Base-by-base conservation (phyloP, 2,797 vertebrate genomes). In the Sebastolobus altivelis region DNA sequence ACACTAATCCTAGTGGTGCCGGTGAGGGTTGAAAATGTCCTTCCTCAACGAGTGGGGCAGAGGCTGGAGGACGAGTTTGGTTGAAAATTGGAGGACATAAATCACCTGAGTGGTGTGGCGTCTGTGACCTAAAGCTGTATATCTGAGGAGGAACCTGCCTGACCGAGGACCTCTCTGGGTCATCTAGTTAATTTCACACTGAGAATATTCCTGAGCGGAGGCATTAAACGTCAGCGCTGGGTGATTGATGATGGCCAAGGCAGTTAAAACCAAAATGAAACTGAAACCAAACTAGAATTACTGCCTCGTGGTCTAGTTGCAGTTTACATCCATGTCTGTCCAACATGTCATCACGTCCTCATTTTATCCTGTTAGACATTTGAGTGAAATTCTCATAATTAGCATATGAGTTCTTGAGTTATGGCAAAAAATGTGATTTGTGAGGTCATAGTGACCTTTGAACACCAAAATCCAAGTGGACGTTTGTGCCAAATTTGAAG, bases 81-180 rank as follows among this genome's bases (percentile, higher is more conserved):
- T 31, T 55, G n/a, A 46, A 63, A 69, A 78, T 20, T 11, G 65
- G 65, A 74, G 22, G 16, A n/a, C 22, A 79, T 85, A 46, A 81
- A 90, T 83, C 72, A 72, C 27, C 49, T 49, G 6, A 8, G 59
- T 4, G 66, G 18, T 37, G 7, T 29, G 60, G 55, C 63, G 66
- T 25, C 38, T 46, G 49, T 29, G 73, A 68, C 54, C 58, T 33
- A 49, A 37, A 66, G 65, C 75, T 65, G 79, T 35, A 25, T 9
- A 35, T 82, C 77, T 61, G 67, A 69, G 20, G 18, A 33, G 73
- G 25, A 63, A 38, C 20, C 46, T 13, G 62, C 25, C 55, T 0
- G 40, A 63, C 0, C 0, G 22, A 60, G 13, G 18, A 59, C 63
- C 1, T 5, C 56, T 54, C 63, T 13, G 27, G 52, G 72, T 52